Base-by-base conservation (phyloP, 2,888 invertebrate species). In the Archips xylosteana region DNA sequence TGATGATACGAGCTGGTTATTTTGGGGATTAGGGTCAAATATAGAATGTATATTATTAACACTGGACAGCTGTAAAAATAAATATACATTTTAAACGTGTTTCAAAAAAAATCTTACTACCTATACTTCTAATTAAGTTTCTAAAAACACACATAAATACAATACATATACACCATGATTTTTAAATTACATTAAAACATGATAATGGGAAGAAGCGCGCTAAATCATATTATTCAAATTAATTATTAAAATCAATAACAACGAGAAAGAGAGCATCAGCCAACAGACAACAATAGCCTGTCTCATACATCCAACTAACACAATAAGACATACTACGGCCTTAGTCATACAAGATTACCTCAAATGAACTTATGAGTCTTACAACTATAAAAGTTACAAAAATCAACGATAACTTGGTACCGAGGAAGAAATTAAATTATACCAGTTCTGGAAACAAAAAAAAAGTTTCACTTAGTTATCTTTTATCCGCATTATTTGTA, bases 1-100 rank as follows among this genome's bases (percentile, higher is more conserved):
- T 45, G 65, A 78, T 81, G 49, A 51, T 3, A 34, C 6, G 32
- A 57, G 49, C 49, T n/a, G 57, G 32, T 57, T 57, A 32, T 57
- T 57, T 54, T 32, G 6, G 54, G 57, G 32, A 32, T 32, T 57
- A 4, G 32, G 32, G 3, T 6, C 32, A 57, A 57, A 36, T 39
- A n/a, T 60, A n/a, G 36, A 60, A 60, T 39, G 60, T 36, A n/a
- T 60, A 6, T 60, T 60, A 5, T 36, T n/a, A 13, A 60, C 5
- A 23, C 8, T 36, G 9, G n/a, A 36, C 3, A 32, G 32, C 23
- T 23, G 3, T 12, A 3, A 45, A 12, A 54, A 23, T n/a, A 54
- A 54, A 2, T 5, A 49, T n/a, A 4, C n/a, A 49, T 3, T 49
- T 4, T 13, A n/a, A 8, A 51, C 9, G 13, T 2, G 2, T 49